Conservation (phyloP, 2,888 invertebrate species). For the Horisme vitalbata region DNA sequence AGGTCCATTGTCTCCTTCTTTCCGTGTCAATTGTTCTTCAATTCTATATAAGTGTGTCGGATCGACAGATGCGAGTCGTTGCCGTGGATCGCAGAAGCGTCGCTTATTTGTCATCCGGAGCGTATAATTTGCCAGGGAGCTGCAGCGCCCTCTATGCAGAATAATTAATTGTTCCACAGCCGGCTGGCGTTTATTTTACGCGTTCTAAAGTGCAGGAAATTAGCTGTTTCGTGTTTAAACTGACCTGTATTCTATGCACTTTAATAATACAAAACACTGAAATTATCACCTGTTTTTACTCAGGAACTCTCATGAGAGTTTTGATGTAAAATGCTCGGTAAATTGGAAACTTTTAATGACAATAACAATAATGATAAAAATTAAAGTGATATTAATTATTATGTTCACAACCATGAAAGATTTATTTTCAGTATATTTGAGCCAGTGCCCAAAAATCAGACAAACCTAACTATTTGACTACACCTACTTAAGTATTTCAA, state of each 20-base stretch:
- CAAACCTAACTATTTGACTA: too few species aligned
- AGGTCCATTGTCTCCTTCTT: too few species aligned
- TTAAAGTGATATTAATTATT: too few species aligned
- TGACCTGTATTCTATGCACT: conserved; percentile 4
- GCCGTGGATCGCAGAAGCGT: conserved; percentile 3
- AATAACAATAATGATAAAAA: too few species aligned
- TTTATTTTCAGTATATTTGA: too few species aligned
- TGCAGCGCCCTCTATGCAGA: conserved; percentile 23
- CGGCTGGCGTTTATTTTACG: conserved; percentile 22
- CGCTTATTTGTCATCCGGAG: conserved; percentile 22
- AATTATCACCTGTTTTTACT: background rate
- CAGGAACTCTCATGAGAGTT: too few species aligned
- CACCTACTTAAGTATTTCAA: too few species aligned
- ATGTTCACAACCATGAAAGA: too few species aligned
- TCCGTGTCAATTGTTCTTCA: background rate
- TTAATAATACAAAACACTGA: background rate
- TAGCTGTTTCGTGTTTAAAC: conserved; percentile 12
- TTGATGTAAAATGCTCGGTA: too few species aligned
- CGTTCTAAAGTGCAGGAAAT: conserved; percentile 20
- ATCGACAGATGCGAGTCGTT: conserved; percentile 6
- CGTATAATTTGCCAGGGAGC: conserved; percentile 17
- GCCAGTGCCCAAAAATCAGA: too few species aligned
- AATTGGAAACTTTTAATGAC: too few species aligned
- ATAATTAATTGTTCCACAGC: conserved; percentile 27
- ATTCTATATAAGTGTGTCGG: background rate